These are phyloP conservation scores for Theretra japonica DNA, from an alignment of 2,888 invertebrate genomes.

Conservation along the genomic window DNA sequence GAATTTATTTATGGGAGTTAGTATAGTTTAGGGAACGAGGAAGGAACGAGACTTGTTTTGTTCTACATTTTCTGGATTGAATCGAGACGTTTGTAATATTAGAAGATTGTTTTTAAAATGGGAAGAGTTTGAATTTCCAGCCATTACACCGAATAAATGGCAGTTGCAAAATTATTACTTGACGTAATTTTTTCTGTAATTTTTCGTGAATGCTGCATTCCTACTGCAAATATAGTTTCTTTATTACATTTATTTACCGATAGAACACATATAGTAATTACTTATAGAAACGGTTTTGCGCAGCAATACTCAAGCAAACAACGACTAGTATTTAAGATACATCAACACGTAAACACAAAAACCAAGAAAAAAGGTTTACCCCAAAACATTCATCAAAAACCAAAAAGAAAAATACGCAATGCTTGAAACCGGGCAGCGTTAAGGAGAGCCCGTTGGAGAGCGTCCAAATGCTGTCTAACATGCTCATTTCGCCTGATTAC, in stretches of 20 bases:
- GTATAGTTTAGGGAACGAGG: conserved; percentile 4
- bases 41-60: neutral
- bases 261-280: no score
- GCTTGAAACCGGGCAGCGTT: conserved; percentile 4
- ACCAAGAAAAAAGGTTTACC: neutral
- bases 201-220: no score
- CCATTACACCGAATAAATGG: no score
- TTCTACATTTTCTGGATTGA: neutral
- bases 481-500: conserved; percentile 62
- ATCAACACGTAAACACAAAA: neutral
- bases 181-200: no score
- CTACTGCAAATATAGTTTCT: no score
- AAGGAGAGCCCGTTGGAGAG: conserved; percentile 46
- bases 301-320: no score
- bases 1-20: conserved; percentile 20
- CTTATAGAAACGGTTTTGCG: no score
- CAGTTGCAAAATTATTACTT: no score
- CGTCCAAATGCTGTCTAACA: conserved; percentile 56
- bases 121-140: neutral
- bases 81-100: neutral
- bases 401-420: neutral
- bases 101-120: neutral
- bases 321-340: neutral
- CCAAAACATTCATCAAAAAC: neutral
- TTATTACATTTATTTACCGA: no score